A percentile compares a stretch with the other conserved stretches of the same genome.
These are phyloP conservation scores for Oreochromis spilurus DNA, from an alignment of 2,113 vertebrate species.

Conservation along the genomic window DNA sequence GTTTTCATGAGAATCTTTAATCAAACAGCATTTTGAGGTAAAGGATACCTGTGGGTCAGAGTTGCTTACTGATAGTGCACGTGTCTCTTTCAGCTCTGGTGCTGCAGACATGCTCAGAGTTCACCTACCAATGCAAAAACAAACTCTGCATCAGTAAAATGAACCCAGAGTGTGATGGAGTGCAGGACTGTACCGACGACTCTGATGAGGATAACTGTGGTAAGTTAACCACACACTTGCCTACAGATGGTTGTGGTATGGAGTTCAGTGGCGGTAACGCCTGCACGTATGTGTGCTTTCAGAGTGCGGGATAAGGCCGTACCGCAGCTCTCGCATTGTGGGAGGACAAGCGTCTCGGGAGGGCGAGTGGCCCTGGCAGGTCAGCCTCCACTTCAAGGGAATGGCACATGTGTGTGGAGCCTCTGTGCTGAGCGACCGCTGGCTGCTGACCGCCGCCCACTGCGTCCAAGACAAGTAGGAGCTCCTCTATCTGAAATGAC, in stretches of 20 bases:
- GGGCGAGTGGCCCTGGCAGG: constrained; percentile 77
- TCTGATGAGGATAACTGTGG: constrained; percentile 85
- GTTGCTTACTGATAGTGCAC: not conserved
- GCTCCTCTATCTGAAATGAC: not conserved
- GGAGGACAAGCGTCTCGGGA: constrained; percentile 48
- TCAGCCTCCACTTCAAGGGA: constrained; percentile 63
- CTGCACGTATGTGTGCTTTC: not conserved
- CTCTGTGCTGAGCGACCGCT: constrained; percentile 54
- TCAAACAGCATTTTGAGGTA: not conserved
- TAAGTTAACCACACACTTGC: not conserved
- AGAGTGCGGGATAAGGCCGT: constrained; percentile 63
- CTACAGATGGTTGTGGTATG: not conserved
- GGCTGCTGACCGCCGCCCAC: constrained; percentile 73
- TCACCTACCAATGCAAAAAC: constrained; percentile 78
- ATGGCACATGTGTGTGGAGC: constrained; percentile 62
- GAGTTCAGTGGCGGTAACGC: not conserved
- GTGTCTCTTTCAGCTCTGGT: not conserved
- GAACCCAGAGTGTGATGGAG: constrained; percentile 85
- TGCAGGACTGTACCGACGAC: constrained; percentile 80
- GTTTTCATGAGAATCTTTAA: not conserved
- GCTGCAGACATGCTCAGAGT: constrained; percentile 70
- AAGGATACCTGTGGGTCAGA: not conserved
- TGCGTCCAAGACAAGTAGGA: constrained; percentile 63
- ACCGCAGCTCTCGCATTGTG: constrained; percentile 59
- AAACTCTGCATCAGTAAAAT: constrained; percentile 80